Evolutionary conservation across 2,888 invertebrate genomes (phyloP), one percentile per base, ranked within the genome.

Genomic region (Heliconius hortense): DNA sequence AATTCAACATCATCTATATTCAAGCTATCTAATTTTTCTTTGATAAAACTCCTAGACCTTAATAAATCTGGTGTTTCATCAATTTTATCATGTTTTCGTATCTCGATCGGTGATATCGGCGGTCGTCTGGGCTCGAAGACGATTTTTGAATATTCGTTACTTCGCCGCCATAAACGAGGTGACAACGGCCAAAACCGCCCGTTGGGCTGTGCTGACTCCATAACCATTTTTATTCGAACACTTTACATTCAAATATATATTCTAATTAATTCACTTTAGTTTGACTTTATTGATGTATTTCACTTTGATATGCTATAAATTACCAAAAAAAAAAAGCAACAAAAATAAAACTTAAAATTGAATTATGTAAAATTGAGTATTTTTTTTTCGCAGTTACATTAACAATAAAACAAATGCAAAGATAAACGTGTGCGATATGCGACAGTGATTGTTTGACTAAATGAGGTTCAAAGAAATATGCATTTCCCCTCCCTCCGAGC

Each of bases 181-280:
- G 93, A 94, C 26, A 94, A 84, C 43, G 94, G 93, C 94, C 94
- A 94, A 79, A 94, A 92, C 35, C 91, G 88, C 83, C 91, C 90
- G 77, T 85, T 87, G 80, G 87, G 88, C 78, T 91, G 89, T 69
- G 89, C 85, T 78, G 92, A 87, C 88, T 94, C 93, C 92, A 94
- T 92, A 81, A 93, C 92, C 94, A 94, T 94, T 87, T 89, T 72
- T n/a, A n/a, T n/a, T 71, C 21, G 70, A 66, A 72, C 74, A 78
- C 78, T 76, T 48, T 48, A 48, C 21, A 48, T 48, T 48, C 48
- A 39, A 67, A 56, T 26, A 59, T 62, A 21, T 79, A 78, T 78
- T 59, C 24, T 21, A 39, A 71, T 62, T 26, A 43, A 21, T 62
- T 71, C 71, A 71, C 60, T 26, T 43, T 75, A 79, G 80, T 78